A percentile compares a stretch with the other conserved stretches of the same genome.
These are phyloP conservation scores for Drosophila recens DNA, from an alignment of 2,888 invertebrate genomes.

Conservation along the genomic window DNA sequence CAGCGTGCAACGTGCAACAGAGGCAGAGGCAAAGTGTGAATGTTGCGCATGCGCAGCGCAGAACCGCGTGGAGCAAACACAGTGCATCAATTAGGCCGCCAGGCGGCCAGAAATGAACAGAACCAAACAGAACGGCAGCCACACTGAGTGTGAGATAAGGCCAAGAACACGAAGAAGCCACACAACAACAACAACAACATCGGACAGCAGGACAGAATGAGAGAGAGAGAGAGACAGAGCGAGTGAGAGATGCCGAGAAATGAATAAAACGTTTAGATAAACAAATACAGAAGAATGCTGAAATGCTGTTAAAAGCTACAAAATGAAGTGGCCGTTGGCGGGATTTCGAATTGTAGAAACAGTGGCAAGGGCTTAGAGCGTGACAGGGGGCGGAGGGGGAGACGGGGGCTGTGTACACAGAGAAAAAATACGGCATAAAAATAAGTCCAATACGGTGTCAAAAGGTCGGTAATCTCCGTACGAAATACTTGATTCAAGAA, in stretches of 20 bases:
- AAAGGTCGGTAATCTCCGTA: too few relatives aligned
- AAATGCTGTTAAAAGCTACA: slow-evolving; percentile 80
- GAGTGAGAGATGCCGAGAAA: slow-evolving; percentile 54
- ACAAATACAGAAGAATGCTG: slow-evolving; percentile 82
- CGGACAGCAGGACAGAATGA: neutral
- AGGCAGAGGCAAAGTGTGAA: slow-evolving; percentile 69
- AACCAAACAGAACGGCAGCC: slow-evolving; percentile 65
- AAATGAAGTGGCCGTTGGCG: slow-evolving; percentile 78
- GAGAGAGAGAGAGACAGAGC: slow-evolving; percentile 11
- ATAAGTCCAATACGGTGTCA: too few relatives aligned
- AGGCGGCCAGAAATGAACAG: slow-evolving; percentile 53
- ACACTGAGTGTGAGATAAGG: slow-evolving; percentile 66
- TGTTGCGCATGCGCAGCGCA: slow-evolving; percentile 79
- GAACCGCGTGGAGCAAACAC: slow-evolving; percentile 50
- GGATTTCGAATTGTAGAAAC: slow-evolving; percentile 47
- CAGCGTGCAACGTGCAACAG: slow-evolving; percentile 31
- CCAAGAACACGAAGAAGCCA: slow-evolving; percentile 52
- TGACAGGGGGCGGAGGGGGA: slow-evolving; percentile 8
- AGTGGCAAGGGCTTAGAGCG: neutral
- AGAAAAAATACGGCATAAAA: too few relatives aligned
- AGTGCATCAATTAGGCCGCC: slow-evolving; percentile 82
- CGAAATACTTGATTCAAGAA: too few relatives aligned
- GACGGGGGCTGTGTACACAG: too few relatives aligned
- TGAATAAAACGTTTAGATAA: slow-evolving; percentile 82
- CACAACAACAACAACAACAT: slow-evolving; percentile 34